Percentiles rank a stretch among this genome's conserved stretches.
These are phyloP conservation scores for Amphimallon solstitiale DNA, from an alignment of 2,888 invertebrate genomes.

Conservation along the genomic window DNA sequence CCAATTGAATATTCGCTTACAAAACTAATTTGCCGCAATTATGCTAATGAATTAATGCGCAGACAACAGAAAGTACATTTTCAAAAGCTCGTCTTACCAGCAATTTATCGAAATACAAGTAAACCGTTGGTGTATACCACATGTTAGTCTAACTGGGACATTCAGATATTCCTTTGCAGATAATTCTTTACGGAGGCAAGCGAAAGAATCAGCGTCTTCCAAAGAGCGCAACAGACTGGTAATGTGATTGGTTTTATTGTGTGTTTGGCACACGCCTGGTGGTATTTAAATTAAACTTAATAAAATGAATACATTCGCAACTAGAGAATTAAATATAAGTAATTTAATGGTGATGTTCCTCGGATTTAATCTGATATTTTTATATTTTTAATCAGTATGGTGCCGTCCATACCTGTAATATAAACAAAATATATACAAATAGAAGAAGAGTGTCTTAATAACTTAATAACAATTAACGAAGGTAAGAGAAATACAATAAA, in stretches of 20 bases:
- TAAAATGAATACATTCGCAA: not conserved
- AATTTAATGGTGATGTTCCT: too few relatives aligned
- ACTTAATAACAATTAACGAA: too few relatives aligned
- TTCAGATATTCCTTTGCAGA: constrained; percentile 4
- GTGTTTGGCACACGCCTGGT: constrained; percentile 7
- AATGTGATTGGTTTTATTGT: constrained; percentile 15
- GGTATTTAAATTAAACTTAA: constrained; percentile 8
- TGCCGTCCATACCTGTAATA: too few relatives aligned
- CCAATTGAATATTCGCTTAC: too few relatives aligned
- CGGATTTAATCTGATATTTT: too few relatives aligned
- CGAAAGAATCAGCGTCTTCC: constrained; percentile 3
- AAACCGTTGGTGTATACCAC: constrained; percentile 20
- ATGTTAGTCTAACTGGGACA: constrained; percentile 13
- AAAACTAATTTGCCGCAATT: not conserved
- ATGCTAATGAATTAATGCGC: not conserved
- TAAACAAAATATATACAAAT: too few relatives aligned
- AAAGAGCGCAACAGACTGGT: constrained; percentile 12
- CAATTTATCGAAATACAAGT: constrained; percentile 7
- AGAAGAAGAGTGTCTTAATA: too few relatives aligned
- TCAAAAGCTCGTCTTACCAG: not conserved
- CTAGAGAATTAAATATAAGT: not conserved
- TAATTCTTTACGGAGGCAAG: not conserved
- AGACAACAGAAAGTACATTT: not conserved
- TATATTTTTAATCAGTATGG: too few relatives aligned
- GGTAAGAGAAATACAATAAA: too few relatives aligned